Evolutionary conservation across 2,113 vertebrate species (phyloP).

Genomic region (Galbula dea): DNA sequence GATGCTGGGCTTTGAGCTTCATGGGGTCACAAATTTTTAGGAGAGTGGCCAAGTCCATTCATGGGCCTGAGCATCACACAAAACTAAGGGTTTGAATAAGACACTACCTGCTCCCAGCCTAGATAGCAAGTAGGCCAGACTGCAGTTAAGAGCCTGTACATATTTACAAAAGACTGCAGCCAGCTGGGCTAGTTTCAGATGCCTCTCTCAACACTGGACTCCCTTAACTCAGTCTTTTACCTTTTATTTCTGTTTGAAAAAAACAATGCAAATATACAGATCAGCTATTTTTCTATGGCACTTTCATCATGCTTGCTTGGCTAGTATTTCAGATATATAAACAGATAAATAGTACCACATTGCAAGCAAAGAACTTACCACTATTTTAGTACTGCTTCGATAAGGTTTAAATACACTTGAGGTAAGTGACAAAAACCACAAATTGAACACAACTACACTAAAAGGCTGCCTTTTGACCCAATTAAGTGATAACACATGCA

Average conservation of each 20-base stretch:
- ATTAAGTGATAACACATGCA: neutral
- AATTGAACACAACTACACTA: neutral
- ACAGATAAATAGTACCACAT: neutral
- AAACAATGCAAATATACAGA: neutral
- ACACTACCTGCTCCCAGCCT: rapidly evolving
- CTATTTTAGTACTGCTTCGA: conserved; percentile 29
- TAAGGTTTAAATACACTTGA: conserved; percentile 23
- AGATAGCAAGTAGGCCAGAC: neutral
- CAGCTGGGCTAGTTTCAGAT: neutral
- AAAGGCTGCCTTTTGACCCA: conserved; percentile 10
- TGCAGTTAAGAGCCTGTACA: neutral
- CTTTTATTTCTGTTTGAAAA: conserved; percentile 25
- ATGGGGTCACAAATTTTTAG: neutral
- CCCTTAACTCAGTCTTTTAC: neutral
- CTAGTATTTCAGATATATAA: conserved; percentile 10
- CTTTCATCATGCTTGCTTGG: neutral
- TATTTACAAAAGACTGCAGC: neutral
- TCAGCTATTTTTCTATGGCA: neutral
- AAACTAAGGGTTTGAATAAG: neutral
- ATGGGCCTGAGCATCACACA: neutral
- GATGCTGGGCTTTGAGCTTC: neutral
- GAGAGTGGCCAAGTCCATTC: neutral
- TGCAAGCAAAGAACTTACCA: conserved; percentile 9
- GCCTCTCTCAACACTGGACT: neutral
- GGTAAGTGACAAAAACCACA: neutral